Evolutionary conservation across 1,140 invertebrate genomes (phyloP).

Genomic region (Aphelenchoides avenae): DNA sequence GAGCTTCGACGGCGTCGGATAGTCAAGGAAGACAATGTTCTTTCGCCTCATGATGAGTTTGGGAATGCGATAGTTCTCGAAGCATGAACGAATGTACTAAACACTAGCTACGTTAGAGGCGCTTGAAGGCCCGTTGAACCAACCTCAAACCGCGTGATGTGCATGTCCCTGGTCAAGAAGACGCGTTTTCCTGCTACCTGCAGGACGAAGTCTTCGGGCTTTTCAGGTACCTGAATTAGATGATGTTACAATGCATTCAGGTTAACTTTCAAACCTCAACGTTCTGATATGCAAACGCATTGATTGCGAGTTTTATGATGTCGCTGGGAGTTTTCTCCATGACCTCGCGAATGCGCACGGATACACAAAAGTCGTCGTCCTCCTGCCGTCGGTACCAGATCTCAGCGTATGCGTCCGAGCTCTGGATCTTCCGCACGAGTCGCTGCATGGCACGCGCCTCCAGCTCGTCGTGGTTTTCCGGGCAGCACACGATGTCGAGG

Average conservation of each 20-base stretch:
- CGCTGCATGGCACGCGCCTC: slow-evolving; percentile 29
- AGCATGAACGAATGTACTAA: slow-evolving; percentile 47
- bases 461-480: slow-evolving; percentile 33
- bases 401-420: slow-evolving; percentile 31
- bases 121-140: too few species aligned
- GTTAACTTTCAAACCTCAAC: background rate
- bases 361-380: slow-evolving; percentile 15
- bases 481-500: slow-evolving; percentile 33
- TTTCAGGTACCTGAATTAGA: slow-evolving; percentile 28
- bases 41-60: slow-evolving; percentile 36
- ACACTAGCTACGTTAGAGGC: too few species aligned
- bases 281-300: slow-evolving; percentile 6
- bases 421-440: slow-evolving; percentile 32
- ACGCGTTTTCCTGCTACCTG: slow-evolving; percentile 43
- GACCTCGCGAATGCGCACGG: slow-evolving; percentile 31
- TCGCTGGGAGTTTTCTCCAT: slow-evolving; percentile 33
- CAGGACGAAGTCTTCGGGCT: slow-evolving; percentile 38
- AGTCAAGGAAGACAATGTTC: slow-evolving; percentile 33
- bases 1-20: slow-evolving; percentile 30
- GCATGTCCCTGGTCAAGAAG: slow-evolving; percentile 43
- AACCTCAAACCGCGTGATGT: slow-evolving; percentile 32
- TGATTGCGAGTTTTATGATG: slow-evolving; percentile 18
- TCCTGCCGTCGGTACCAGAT: slow-evolving; percentile 21
- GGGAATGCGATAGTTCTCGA: slow-evolving; percentile 54
- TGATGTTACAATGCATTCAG: background rate